Evolutionary conservation across 2,113 vertebrate genomes (phyloP).

Genomic region (Callithrix jacchus): DNA sequence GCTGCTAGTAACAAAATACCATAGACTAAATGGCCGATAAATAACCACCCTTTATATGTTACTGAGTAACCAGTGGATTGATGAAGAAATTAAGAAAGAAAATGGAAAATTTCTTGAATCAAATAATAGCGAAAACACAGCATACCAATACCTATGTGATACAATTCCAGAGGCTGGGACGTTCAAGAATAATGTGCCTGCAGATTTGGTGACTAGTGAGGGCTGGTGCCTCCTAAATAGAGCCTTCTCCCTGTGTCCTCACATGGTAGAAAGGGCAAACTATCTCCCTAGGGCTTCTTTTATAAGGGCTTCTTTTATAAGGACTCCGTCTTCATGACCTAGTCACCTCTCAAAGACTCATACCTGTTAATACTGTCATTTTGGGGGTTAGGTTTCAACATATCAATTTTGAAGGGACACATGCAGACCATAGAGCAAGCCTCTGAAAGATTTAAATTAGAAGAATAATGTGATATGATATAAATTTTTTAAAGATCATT

Average conservation of each 20-base stretch:
- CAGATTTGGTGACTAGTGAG: background rate
- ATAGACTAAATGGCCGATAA: background rate
- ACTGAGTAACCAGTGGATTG: too few species aligned
- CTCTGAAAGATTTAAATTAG: background rate
- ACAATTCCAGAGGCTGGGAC: background rate
- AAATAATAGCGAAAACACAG: too few species aligned
- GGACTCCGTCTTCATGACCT: too few species aligned
- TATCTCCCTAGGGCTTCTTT: background rate
- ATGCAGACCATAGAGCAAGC: background rate
- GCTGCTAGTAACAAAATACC: background rate
- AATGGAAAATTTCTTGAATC: too few species aligned
- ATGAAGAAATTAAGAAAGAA: too few species aligned
- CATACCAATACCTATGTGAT: too few species aligned
- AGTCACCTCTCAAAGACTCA: background rate
- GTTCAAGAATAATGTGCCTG: background rate
- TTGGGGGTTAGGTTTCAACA: background rate
- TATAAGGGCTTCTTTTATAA: too few species aligned
- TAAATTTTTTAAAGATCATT: background rate
- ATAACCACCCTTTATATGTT: background rate
- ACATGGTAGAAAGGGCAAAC: background rate
- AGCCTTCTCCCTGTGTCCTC: background rate
- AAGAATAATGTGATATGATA: background rate
- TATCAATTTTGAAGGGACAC: background rate
- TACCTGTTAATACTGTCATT: background rate
- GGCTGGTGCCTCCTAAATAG: background rate